Evolutionary conservation across 1,140 invertebrate species (phyloP), one percentile per base, ranked within the genome.

Genomic region (Dufourea novaeangliae): DNA sequence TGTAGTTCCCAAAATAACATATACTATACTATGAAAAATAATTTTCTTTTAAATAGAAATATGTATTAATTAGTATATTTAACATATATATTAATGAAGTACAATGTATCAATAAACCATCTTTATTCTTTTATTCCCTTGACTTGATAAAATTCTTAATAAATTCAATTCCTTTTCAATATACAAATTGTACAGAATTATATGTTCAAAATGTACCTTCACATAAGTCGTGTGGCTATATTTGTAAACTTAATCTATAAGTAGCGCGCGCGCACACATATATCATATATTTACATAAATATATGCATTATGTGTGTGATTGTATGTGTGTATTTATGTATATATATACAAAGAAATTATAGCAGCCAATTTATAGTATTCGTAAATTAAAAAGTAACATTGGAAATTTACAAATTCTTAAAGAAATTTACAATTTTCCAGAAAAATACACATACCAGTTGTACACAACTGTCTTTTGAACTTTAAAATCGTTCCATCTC

Each of bases 111-210:
- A 63, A 29, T 85, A 84, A 84, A 84, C 77, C 82, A 78, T 72
- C 56, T 85, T 85, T 85, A 85, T 85, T 85, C 34, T 83, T 68
- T 85, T 66, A 56, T 81, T 68, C 78, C 78, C 63, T 80, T 39
- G 57, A 44, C 74, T 67, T 54, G 63, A 77, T 85, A 85, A 85
- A 85, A 85, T 84, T 81, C 64, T 84, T 75, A 85, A 67, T 74
- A 74, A 85, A 85, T 79, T 85, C 83, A 85, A 85, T 81, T 80
- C 84, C 46, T 74, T 52, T 69, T 44, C 67, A 63, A 80, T 66
- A 84, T 77, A 83, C 66, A 85, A 76, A 74, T 84, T 71, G 37
- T 78, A 71, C 69, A 34, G 12, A 50, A 63, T 62, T 79, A 50
- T 50, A 69, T 56, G 57, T 59, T 69, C 62, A 80, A 57, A 46